Conservation (phyloP, 2,888 invertebrate genomes). For the Crocallis elinguaria region DNA sequence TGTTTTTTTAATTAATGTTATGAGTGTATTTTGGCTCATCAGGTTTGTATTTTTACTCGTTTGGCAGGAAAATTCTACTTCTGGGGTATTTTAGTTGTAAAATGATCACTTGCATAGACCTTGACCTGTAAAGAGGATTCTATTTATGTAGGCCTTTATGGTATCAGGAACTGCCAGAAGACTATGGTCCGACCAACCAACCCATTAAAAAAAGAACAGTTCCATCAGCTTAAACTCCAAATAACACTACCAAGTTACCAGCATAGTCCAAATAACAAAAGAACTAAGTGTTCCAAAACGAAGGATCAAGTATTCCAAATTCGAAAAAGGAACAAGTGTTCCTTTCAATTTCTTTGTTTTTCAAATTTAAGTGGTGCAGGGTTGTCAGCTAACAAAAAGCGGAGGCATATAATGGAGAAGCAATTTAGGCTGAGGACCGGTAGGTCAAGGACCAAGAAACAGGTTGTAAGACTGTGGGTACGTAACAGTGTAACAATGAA, state of each 20-base stretch:
- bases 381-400: slow-evolving; percentile 6
- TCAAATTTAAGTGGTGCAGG: slow-evolving; percentile 14
- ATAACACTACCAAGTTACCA: neutral
- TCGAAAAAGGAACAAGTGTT: neutral
- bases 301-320: slow-evolving; percentile 23
- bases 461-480: slow-evolving; percentile 39
- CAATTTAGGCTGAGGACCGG: slow-evolving; percentile 17
- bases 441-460: slow-evolving; percentile 54
- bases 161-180: too few species aligned
- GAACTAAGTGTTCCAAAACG: neutral
- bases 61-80: too few species aligned
- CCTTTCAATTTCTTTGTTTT: neutral
- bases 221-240: too few species aligned
- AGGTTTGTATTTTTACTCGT: too few species aligned
- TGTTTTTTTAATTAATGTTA: too few species aligned
- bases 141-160: too few species aligned
- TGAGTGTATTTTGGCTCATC: too few species aligned
- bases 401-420: slow-evolving; percentile 29
- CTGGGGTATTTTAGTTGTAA: too few species aligned
- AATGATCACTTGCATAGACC: too few species aligned
- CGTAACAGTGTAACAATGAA: neutral
- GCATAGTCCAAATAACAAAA: neutral
- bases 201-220: too few species aligned
- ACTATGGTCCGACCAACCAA: too few species aligned
- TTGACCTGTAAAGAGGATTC: too few species aligned